phyloP scores from a whole-genome alignment of 2,797 vertebrate species.

The Lagodon rhomboides region DNA sequence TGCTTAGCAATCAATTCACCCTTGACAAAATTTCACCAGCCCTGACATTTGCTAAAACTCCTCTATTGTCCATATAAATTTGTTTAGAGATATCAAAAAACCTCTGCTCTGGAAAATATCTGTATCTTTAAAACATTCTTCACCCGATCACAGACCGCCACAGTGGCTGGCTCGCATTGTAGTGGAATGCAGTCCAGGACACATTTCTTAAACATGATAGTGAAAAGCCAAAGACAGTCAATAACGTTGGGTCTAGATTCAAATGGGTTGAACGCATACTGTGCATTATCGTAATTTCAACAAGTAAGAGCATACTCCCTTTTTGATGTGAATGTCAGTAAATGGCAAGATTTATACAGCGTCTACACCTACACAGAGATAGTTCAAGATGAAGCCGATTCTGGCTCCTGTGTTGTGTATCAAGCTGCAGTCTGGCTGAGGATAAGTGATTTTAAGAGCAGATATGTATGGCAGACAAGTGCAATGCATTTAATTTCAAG shows the following conservation, averaged over 20 bases:
- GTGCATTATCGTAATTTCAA: neutral
- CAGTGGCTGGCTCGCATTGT: neutral
- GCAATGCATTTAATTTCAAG: neutral
- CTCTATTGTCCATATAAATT: neutral
- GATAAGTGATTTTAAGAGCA: neutral
- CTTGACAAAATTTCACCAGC: neutral
- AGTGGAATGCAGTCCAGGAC: neutral
- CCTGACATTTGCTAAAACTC: neutral
- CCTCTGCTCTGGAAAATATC: neutral
- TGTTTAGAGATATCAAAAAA: neutral
- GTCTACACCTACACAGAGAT: neutral
- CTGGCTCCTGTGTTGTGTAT: neutral
- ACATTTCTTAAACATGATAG: neutral
- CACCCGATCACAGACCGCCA: neutral
- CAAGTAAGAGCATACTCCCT: no score
- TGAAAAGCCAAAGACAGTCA: neutral
- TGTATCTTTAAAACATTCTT: neutral
- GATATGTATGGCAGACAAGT: neutral
- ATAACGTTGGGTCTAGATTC: neutral
- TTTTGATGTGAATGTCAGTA: neutral
- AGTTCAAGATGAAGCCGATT: neutral
- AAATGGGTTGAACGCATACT: no score
- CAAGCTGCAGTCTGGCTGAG: neutral
- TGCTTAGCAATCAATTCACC: slow-evolving; percentile 14
- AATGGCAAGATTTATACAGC: neutral